phyloP scores from a whole-genome alignment of 2,113 vertebrate species.

The crab-eating macaque (Macaca fascicularis) region T2T-MFA8v1.1 NC_088391.1:65665501-65666000 shows the following conservation, averaged over 20 bases:
- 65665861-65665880: neutral
- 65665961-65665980: neutral
- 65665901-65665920: neutral
- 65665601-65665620: neutral
- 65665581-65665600: fast-evolving
- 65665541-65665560: neutral
- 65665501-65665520: neutral
- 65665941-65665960: slow-evolving; percentile 21
- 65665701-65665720: neutral
- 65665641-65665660: neutral
- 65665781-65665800: neutral
- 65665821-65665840: neutral
- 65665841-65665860: neutral
- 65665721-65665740: neutral
- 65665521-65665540: neutral
- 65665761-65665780: neutral
- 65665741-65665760: neutral
- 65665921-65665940: neutral
- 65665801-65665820: neutral
- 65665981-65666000: neutral
- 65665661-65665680: neutral
- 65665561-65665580: neutral
- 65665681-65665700: neutral
- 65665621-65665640: neutral
- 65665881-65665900: neutral